phyloP scores from a whole-genome alignment of 2,888 invertebrate genomes.

The Trilocha varians region DNA sequence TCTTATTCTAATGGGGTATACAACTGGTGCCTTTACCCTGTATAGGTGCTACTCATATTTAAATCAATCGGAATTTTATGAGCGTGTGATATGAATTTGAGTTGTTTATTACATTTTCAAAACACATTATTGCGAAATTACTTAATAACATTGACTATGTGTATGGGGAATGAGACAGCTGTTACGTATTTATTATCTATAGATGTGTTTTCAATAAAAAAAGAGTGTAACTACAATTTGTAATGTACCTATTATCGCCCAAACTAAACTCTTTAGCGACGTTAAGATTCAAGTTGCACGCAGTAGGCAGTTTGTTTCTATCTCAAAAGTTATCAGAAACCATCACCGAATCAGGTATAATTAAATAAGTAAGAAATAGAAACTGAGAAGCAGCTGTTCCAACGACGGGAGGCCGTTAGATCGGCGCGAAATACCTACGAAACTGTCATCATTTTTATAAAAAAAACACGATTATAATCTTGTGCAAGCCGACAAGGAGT shows the following conservation, averaged over 20 bases:
- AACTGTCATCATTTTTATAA: slow-evolving; percentile 53
- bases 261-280: too few species aligned
- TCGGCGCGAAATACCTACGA: slow-evolving; percentile 56
- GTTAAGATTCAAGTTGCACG: too few species aligned
- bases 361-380: slow-evolving; percentile 29
- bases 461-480: slow-evolving; percentile 66
- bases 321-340: slow-evolving; percentile 10
- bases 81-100: slow-evolving; percentile 29
- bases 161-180: too few species aligned
- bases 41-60: slow-evolving; percentile 21
- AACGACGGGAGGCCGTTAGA: slow-evolving; percentile 38
- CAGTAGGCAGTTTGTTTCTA: too few species aligned
- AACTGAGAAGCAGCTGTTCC: slow-evolving; percentile 38
- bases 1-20: slow-evolving; percentile 52
- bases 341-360: slow-evolving; percentile 13
- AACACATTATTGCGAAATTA: too few species aligned
- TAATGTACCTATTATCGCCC: too few species aligned
- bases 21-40: slow-evolving; percentile 36
- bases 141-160: too few species aligned
- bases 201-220: too few species aligned
- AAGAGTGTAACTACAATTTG: too few species aligned
- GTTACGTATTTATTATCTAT: too few species aligned
- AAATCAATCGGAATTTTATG: slow-evolving; percentile 34
- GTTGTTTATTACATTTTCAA: slow-evolving; percentile 3
- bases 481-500: slow-evolving; percentile 56